Percentiles rank a stretch among this genome's conserved stretches.
phyloP scores from a whole-genome alignment of 2,888 invertebrate genomes.

The Lithodes maja region DNA sequence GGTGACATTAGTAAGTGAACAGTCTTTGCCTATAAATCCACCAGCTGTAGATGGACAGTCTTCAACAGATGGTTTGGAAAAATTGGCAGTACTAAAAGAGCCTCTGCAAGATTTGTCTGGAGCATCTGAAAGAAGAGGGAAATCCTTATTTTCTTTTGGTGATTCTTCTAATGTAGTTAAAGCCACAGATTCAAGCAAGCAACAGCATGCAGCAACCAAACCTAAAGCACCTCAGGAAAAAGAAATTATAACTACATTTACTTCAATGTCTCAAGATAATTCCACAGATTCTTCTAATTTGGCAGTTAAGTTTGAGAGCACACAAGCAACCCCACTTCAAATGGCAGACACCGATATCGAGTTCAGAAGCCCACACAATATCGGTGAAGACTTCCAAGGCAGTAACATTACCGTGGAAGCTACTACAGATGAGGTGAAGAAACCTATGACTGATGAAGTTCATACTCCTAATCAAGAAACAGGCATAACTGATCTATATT shows the following conservation, averaged over 20 bases:
- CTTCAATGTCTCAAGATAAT: neutral
- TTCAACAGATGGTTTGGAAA: neutral
- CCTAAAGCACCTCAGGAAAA: neutral
- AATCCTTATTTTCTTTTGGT: neutral
- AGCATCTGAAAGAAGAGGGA: no score
- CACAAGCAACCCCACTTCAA: neutral
- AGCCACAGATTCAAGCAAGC: neutral
- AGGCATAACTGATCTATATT: neutral
- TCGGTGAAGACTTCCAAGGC: neutral
- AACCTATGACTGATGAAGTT: neutral
- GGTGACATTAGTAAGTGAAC: neutral
- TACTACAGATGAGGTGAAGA: neutral
- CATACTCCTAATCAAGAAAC: neutral
- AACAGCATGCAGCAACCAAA: neutral
- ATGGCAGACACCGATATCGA: neutral
- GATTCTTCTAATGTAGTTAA: neutral
- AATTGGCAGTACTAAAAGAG: neutral
- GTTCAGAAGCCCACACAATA: neutral
- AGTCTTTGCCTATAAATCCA: neutral
- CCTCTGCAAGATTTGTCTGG: neutral
- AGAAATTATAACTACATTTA: neutral
- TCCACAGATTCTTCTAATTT: neutral
- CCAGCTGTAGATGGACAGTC: neutral
- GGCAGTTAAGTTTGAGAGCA: neutral
- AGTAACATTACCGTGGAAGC: neutral